Conservation (phyloP, 2,888 invertebrate species). For the Brassicogethes aeneus region DNA sequence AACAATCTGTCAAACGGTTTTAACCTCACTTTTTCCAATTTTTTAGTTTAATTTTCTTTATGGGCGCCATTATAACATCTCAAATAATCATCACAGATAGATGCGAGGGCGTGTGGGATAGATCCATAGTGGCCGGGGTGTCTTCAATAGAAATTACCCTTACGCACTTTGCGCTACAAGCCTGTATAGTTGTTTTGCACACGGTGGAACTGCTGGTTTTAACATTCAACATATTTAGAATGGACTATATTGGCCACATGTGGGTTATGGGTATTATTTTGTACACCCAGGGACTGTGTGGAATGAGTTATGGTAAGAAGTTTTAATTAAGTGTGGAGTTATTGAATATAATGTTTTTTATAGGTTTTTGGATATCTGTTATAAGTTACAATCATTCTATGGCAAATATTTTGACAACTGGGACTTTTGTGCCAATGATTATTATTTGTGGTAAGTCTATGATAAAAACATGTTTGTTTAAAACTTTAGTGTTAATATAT, state of each 20-base stretch:
- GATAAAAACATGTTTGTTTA: conserved; percentile 1
- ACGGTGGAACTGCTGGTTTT: conserved; percentile 48
- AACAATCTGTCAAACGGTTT: neutral
- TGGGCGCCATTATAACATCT: conserved; percentile 76
- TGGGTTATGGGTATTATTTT: conserved; percentile 52
- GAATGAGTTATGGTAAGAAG: conserved; percentile 70
- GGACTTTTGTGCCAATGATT: conserved; percentile 85
- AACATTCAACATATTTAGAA: conserved; percentile 51
- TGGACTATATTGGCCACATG: conserved; percentile 54
- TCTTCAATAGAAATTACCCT: conserved; percentile 69
- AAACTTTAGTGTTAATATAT: neutral
- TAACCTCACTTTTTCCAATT: too few species aligned
- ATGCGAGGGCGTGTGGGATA: conserved; percentile 78
- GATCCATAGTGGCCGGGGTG: conserved; percentile 80
- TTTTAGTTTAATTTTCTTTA: conserved; percentile 75
- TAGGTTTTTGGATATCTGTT: conserved; percentile 74
- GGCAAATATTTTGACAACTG: conserved; percentile 78
- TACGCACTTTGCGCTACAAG: conserved; percentile 71
- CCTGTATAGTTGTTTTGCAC: conserved; percentile 64
- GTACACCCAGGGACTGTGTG: conserved; percentile 67
- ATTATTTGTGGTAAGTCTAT: conserved; percentile 66
- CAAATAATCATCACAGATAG: conserved; percentile 73
- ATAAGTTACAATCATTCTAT: conserved; percentile 68
- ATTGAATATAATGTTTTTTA: conserved; percentile 12
- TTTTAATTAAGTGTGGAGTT: neutral